Percentiles rank a stretch among this genome's conserved stretches.
phyloP scores from a whole-genome alignment of 2,888 invertebrate genomes.

The Heteropelma amictum region DNA sequence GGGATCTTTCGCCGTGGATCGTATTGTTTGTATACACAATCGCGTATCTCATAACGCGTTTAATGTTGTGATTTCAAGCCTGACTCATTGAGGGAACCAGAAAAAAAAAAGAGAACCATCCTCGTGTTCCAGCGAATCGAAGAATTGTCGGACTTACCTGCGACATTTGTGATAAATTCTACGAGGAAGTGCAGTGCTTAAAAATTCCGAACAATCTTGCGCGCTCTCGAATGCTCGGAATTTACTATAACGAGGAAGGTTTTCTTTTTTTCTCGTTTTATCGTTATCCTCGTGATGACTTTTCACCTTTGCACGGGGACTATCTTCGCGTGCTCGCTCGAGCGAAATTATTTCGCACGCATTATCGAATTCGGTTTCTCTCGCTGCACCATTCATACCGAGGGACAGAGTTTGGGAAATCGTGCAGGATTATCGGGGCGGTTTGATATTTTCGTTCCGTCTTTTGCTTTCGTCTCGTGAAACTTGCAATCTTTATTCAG shows the following conservation, averaged over 20 bases:
- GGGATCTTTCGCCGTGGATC: slow-evolving; percentile 5
- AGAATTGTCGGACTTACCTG: slow-evolving; percentile 63
- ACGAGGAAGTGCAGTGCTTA: slow-evolving; percentile 62
- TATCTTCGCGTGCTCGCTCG: slow-evolving; percentile 35
- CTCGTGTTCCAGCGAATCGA: not conserved
- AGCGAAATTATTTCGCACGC: slow-evolving; percentile 34
- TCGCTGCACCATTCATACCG: not conserved
- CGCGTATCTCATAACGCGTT: not conserved
- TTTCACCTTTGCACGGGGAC: slow-evolving; percentile 64
- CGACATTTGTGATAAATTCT: slow-evolving; percentile 63
- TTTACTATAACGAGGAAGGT: slow-evolving; percentile 62
- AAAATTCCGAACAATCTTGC: slow-evolving; percentile 58
- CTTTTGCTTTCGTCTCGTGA: not conserved
- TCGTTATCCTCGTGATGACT: slow-evolving; percentile 65
- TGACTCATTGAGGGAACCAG: not conserved
- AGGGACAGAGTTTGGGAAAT: slow-evolving; percentile 23
- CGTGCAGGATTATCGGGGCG: slow-evolving; percentile 2
- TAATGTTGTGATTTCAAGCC: slow-evolving; percentile 27
- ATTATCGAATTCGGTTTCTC: slow-evolving; percentile 36
- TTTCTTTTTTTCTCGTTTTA: slow-evolving; percentile 59
- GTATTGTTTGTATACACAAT: slow-evolving; percentile 26
- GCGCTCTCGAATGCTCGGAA: slow-evolving; percentile 53
- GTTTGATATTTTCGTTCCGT: not conserved
- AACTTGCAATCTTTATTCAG: slow-evolving; percentile 57
- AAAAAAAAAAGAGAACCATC: not conserved